Evolutionary conservation across 1,140 invertebrate species (phyloP), one percentile per base, ranked within the genome.

Genomic region (Drosophila littoralis): DNA sequence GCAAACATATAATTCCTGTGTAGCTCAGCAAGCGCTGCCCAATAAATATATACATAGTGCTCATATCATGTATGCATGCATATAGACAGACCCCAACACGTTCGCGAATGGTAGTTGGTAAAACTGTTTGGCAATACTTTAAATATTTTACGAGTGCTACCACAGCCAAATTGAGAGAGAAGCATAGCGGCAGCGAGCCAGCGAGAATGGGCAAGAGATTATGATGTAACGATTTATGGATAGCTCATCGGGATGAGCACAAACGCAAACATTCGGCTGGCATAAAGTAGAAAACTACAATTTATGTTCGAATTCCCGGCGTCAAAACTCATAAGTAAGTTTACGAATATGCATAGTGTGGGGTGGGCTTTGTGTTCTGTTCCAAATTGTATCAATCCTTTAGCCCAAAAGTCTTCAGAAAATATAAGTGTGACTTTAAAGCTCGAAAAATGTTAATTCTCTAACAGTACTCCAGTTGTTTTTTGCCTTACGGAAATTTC

Each of bases 61-160:
- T 15, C 32, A n/a, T 12, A 36, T 32, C 33, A 40, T 22, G 38
- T 38, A 59, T 43, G 33, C 43, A 65, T 38, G 38, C 35, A 65
- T 63, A 40, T 48, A 65, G 64, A 13, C 36, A 43, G 43, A 35
- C 61, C 55, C 13, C 46, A 48, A 45, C 12, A 55, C 51, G 43
- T 32, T 61, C 15, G 32, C 15, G 42, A 52, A 54, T 52, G 22
- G 48, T 70, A 70, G 72, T 70, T 64, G 72, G 51, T 42, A 48
- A 67, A 77, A 81, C 65, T 77, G 79, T 81, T 77, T 79, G 77
- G 77, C 61, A 74, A 77, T 77, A 77, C 70, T 81, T 81, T 81
- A 73, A 81, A 81, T 81, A 81, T 81, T 77, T 81, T 66, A 66
- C 57, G 59, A 75, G 52, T 33, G 15, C 9, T 17, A 9, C 40